A percentile compares a stretch with the other conserved stretches of the same genome.
Conservation (phyloP, 2,797 vertebrate species). For the Rhabdophis nuchalis region DNA sequence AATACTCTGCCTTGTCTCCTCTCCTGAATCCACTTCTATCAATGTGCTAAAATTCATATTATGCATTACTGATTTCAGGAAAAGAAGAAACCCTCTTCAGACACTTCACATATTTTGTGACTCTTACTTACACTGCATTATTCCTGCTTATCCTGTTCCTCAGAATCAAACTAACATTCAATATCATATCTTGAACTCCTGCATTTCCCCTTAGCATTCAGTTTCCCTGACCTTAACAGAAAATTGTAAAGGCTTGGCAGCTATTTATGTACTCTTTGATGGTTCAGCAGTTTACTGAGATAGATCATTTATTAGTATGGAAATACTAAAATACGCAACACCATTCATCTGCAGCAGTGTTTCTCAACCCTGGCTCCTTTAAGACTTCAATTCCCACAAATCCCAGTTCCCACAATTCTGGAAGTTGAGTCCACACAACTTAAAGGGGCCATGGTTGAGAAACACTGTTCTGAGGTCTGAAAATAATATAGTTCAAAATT, state of each 20-base stretch:
- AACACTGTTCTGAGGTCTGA: not conserved
- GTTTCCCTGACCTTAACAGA: not conserved
- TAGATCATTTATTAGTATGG: not conserved
- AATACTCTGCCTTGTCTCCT: not conserved
- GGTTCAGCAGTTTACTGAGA: not conserved
- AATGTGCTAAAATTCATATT: not conserved
- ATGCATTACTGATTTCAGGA: not conserved
- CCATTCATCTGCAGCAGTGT: not conserved
- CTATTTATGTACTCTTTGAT: not conserved
- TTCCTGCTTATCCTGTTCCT: not conserved
- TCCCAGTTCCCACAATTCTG: not conserved
- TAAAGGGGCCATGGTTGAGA: not conserved
- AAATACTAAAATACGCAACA: not conserved
- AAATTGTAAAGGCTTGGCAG: not conserved
- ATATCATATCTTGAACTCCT: not conserved
- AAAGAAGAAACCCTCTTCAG: not conserved
- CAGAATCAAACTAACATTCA: not conserved
- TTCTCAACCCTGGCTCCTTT: not conserved
- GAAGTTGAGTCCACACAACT: not conserved
- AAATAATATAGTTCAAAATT: not conserved
- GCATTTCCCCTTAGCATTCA: not conserved
- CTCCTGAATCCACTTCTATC: not conserved
- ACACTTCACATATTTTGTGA: not conserved
- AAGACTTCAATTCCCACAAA: not conserved
- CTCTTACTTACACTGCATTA: not conserved